Base-by-base conservation (phyloP, 2,888 invertebrate genomes). In the Rhagonycha fulva region DNA sequence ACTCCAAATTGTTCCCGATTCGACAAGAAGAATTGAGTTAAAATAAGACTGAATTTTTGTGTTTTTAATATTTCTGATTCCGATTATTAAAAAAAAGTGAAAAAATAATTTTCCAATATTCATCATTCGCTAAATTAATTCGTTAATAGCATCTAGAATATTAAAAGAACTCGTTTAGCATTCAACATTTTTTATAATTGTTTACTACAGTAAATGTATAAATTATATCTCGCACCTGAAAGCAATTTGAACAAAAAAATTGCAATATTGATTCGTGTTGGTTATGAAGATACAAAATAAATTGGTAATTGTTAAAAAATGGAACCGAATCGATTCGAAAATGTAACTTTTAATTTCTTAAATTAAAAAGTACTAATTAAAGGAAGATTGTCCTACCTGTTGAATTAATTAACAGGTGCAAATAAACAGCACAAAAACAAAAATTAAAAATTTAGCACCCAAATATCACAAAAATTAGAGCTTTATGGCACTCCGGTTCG, bases 401-500 rank as follows among this genome's bases (percentile, higher is more conserved):
- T 47, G 47, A 47, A 66, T 66, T 24, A 66, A 66, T 24, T 62
- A 62, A 66, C 63, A 24, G 26, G 26, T 66, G 23, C 7, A 66
- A 62, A 68, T n/a, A 66, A 70, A 67, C 74, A 73, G 63, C 30
- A 69, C 62, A 70, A 71, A 71, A 68, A 76, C 68, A 74, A 28
- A 71, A 62, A 68, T 63, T 69, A 47, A 70, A n/a, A 74, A 30
- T 24, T 66, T 66, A 66, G 24, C 63, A 66, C 63, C 24, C 63
- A 66, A 66, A 24, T 66, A 70, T 76, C 68, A 68, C 76, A 76
- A 73, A 71, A 67, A 10, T 30, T 60, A 70, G 28, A 47, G 71
- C 70, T 76, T 76, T 74, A 75, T 78, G 70, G 75, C 77, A 75
- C 77, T 78, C 70, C 75, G 75, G 73, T 72, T 75, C 60, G 70